Base-by-base conservation (phyloP, 2,888 invertebrate genomes). In the Papilio elwesi region DNA sequence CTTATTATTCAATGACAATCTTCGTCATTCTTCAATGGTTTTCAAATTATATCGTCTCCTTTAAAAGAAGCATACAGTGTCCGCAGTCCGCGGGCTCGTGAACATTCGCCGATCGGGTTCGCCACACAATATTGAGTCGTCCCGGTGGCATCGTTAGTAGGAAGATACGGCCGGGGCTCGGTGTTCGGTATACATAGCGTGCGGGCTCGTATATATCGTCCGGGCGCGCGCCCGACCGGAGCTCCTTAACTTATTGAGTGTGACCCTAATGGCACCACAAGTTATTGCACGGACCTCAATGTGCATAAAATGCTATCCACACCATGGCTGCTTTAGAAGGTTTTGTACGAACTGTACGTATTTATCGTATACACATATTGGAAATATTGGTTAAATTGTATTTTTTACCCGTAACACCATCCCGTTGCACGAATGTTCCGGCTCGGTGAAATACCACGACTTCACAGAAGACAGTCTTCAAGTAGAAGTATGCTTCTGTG, bases 161-260 rank as follows among this genome's bases (percentile, higher is more conserved):
- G 48, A 36, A 53, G 64, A 64, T 53, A 70, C 52, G 63, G 15
- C 10, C 57, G 16, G 66, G 65, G 59, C 52, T 59, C 65, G 71
- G 59, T 15, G 15, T 15, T 52, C 26, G 10, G 26, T 6, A 12
- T 26, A 15, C 15, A 59, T 49, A 57, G 43, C 66, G n/a, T 51
- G 67, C 62, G 71, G 71, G 52, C 67, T 43, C 71, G n/a, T 67
- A 62, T 67, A 62, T 53, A 53, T 71, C 48, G 67, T 43, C 11
- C 66, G 47, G 26, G 48, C 36, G 13, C 36, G 51, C 11, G 16
- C 48, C 49, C 59, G 49, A 5, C n/a, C 36, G 48, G 62, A n/a
- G 26, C 0, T 53, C 38, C 67, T 62, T 66, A 47, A 66, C 47
- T 70, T 65, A 59, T 48, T 55, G 38, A 71, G 66, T 65, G 65